phyloP scores from a whole-genome alignment of 2,797 vertebrate genomes.

The Peromyscus aztecus region DNA sequence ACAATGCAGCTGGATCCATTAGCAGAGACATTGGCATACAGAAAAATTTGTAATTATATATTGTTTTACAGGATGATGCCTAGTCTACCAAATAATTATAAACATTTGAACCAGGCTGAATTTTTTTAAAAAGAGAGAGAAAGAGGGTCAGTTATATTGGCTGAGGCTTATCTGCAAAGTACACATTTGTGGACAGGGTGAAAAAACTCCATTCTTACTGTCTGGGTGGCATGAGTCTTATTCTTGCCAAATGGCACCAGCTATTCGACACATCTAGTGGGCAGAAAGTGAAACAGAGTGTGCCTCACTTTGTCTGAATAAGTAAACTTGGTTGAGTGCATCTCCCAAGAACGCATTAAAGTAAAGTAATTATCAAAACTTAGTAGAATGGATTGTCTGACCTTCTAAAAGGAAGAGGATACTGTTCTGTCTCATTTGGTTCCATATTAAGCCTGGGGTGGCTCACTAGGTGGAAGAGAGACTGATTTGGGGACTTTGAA shows the following conservation, averaged over 20 bases:
- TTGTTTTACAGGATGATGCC: constrained; percentile 44
- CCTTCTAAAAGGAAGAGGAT: constrained; percentile 13
- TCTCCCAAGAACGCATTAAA: constrained; percentile 26
- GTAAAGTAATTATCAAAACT: constrained; percentile 3
- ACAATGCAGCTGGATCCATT: constrained; percentile 11
- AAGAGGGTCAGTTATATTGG: background rate
- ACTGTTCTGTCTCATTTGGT: background rate
- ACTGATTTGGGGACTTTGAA: background rate
- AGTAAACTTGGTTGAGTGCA: background rate
- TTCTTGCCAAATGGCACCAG: background rate
- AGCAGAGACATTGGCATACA: constrained; percentile 1
- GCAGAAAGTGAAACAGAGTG: background rate
- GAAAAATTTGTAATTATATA: constrained; percentile 60
- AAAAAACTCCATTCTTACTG: background rate
- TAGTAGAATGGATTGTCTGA: constrained; percentile 24
- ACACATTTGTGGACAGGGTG: background rate
- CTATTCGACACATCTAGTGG: background rate
- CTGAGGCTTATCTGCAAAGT: background rate
- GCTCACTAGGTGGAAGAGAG: background rate
- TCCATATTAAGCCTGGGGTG: background rate
- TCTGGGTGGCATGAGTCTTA: background rate
- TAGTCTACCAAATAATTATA: constrained; percentile 48
- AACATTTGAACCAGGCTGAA: constrained; percentile 61
- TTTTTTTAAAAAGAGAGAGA: background rate
- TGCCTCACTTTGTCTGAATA: background rate